Evolutionary conservation across 2,113 vertebrate species (phyloP), one percentile per base, ranked within the genome.

Genomic region (Sinocyclocheilus rhinocerous): DNA sequence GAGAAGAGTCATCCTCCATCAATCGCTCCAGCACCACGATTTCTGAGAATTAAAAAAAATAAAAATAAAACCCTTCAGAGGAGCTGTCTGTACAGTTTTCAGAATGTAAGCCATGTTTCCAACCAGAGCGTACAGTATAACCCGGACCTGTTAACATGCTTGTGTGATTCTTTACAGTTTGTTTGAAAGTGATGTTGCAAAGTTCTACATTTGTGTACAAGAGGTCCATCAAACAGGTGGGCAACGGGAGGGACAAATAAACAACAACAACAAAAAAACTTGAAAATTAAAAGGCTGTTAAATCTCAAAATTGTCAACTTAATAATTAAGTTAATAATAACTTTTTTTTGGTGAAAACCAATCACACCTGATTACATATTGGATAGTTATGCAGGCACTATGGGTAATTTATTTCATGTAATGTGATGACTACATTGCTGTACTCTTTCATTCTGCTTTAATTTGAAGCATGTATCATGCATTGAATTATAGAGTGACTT

Each of bases 1-100:
- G 57, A 83, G 48, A 55, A 33, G 18, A 72, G 63, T 72, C 65
- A 55, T n/a, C 26, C 65, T 55, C 61, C 36, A 85, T 83, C 61
- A 85, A n/a, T 29, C 52, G 15, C 50, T 70, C 52, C 29, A 13
- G 20, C 26, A 22, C 22, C n/a, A 29, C 36, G 4, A 65, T 72
- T 26, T 63, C 33, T 12, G 29, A n/a, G 39, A 48, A 50, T 70
- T 65, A 13, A 20, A 24, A 39, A 48, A 12, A 39, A 81, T 33
- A 33, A 33, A 33, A 33, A 2, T 33, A 45, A 61, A 42, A 7
- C 11, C 8, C 55, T 81, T 29, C 39, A 65, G 61, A 81, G n/a
- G 39, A 50, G 29, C n/a, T 18, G 39, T 69, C 18, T 69, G 26
- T 72, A 39, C 55, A 69, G 36, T 82, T 69, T 48, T 26, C 24